Conservation (phyloP, 2,888 invertebrate genomes). For the Margaritifera margaritifera region DNA sequence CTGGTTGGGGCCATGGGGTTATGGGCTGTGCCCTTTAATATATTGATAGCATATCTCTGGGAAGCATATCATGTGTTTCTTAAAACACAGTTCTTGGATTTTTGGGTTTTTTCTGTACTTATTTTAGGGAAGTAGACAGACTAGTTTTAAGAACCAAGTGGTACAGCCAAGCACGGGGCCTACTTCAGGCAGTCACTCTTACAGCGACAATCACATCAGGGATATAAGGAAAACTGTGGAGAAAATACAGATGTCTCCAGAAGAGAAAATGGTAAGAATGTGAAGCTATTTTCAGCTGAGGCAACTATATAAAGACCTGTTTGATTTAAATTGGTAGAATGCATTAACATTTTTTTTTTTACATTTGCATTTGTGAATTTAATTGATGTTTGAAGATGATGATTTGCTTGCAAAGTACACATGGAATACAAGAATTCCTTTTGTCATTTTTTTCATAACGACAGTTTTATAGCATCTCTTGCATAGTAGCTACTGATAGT, state of each 20-base stretch:
- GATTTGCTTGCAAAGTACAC: no score
- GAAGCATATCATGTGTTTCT: not conserved
- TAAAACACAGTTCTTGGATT: not conserved
- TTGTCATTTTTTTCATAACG: no score
- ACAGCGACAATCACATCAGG: slow-evolving; percentile 16
- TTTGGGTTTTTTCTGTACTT: not conserved
- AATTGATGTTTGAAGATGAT: no score
- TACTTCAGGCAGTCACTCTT: not conserved
- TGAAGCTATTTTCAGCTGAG: no score
- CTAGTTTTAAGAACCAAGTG: slow-evolving; percentile 6
- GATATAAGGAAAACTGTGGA: slow-evolving; percentile 34
- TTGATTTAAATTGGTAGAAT: not conserved
- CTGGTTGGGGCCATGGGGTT: no score
- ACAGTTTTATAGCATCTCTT: no score
- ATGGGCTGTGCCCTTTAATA: no score
- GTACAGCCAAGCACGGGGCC: not conserved
- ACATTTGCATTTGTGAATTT: no score
- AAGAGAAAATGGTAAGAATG: slow-evolving; percentile 41
- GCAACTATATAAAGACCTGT: not conserved
- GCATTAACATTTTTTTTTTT: no score
- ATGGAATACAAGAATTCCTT: no score
- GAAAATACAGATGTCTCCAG: slow-evolving; percentile 37
- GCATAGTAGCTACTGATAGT: no score
- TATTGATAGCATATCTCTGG: no score
- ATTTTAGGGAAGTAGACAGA: not conserved